phyloP scores from a whole-genome alignment of 2,113 vertebrate genomes.

The Syngnathus floridae region DNA sequence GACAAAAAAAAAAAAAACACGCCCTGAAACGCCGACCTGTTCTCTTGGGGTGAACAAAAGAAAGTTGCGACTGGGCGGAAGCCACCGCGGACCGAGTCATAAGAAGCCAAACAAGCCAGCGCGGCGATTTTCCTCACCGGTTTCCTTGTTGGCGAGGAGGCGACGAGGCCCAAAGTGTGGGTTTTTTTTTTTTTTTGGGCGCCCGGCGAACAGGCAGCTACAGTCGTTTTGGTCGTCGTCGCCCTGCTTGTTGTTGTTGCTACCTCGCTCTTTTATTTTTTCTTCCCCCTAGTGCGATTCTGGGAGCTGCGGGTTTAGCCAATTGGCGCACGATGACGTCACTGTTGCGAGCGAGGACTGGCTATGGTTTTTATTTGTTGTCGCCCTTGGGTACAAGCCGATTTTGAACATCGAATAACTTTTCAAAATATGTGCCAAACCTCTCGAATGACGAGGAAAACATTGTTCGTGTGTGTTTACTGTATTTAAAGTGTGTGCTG shows the following conservation, averaged over 20 bases:
- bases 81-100: constrained; percentile 15
- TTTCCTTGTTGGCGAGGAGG: constrained; percentile 11
- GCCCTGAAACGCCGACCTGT: constrained; percentile 16
- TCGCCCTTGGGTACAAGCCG: constrained; percentile 19
- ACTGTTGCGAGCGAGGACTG: constrained; percentile 68
- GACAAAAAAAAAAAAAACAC: not conserved
- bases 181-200: constrained; percentile 9
- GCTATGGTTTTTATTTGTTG: constrained; percentile 55
- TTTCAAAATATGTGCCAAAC: not conserved
- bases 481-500: no score
- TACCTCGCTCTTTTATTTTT: constrained; percentile 7
- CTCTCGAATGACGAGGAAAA: not conserved
- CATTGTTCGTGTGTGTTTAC: not conserved
- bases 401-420: not conserved
- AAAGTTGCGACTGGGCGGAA: constrained; percentile 62
- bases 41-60: constrained; percentile 65
- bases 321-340: constrained; percentile 65
- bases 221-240: not conserved
- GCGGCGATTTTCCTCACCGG: constrained; percentile 44
- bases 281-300: constrained; percentile 18
- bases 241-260: constrained; percentile 30
- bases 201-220: constrained; percentile 3
- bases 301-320: constrained; percentile 48
- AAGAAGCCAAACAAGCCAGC: not conserved
- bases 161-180: constrained; percentile 13